Conservation (phyloP, 2,888 invertebrate species). For the Lissonota sp. region DNA sequence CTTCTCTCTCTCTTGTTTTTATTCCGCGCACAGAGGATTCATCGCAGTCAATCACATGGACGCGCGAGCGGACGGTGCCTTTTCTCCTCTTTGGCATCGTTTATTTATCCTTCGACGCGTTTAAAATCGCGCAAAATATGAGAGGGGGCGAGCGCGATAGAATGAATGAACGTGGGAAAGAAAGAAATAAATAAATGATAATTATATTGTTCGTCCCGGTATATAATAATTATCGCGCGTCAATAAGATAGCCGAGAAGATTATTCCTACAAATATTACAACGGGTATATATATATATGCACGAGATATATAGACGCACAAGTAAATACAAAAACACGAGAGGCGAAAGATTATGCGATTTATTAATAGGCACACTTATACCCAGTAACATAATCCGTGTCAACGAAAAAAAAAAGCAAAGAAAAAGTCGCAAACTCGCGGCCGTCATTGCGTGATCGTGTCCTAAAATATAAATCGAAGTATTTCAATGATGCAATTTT, state of each 20-base stretch:
- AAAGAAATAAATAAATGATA: neutral
- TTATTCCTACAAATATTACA: too few relatives aligned
- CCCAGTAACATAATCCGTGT: too few relatives aligned
- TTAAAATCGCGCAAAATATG: neutral
- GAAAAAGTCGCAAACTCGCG: too few relatives aligned
- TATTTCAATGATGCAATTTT: too few relatives aligned
- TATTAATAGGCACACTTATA: too few relatives aligned
- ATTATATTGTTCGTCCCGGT: neutral
- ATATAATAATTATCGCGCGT: neutral
- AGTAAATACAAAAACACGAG: too few relatives aligned
- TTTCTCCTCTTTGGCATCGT: neutral
- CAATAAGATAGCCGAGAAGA: neutral
- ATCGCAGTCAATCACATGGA: neutral
- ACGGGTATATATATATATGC: too few relatives aligned
- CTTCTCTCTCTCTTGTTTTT: neutral
- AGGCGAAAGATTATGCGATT: too few relatives aligned
- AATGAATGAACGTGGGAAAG: conserved; percentile 7
- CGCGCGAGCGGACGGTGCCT: neutral
- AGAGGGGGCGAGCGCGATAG: neutral
- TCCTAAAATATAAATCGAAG: too few relatives aligned
- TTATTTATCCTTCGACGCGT: neutral
- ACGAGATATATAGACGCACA: too few relatives aligned
- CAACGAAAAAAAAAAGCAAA: too few relatives aligned
- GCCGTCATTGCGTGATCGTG: too few relatives aligned
- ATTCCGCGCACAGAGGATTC: neutral